Evolutionary conservation across 2,113 vertebrate genomes (phyloP).

Genomic region (Silurus glanis): DNA sequence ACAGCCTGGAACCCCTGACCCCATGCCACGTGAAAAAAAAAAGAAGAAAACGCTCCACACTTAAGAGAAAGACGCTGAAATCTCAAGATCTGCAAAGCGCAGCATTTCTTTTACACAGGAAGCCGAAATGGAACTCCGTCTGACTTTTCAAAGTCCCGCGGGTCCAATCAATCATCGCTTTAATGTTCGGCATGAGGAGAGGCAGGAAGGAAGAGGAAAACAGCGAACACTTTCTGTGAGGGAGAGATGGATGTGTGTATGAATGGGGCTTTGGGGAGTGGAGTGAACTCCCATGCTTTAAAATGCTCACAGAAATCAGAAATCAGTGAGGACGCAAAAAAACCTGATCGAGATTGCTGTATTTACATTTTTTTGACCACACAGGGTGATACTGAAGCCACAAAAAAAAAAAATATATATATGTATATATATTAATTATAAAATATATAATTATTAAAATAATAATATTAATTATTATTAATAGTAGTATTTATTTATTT

Average conservation of each 20-base stretch:
- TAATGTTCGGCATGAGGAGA: constrained; percentile 36
- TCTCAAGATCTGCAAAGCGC: constrained; percentile 37
- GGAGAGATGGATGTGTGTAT: neutral
- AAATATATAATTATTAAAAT: too few relatives aligned
- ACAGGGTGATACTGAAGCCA: too few relatives aligned
- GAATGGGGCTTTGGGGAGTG: constrained; percentile 2
- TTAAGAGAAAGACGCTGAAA: neutral
- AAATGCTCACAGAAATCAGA: neutral
- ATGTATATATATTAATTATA: too few relatives aligned
- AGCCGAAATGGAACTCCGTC: constrained; percentile 34
- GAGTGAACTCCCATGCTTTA: constrained; percentile 12
- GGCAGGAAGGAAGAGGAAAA: constrained; percentile 14
- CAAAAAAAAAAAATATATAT: too few relatives aligned
- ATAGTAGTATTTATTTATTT: too few relatives aligned
- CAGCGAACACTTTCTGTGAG: neutral
- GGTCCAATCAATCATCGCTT: constrained; percentile 61
- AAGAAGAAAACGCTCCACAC: neutral
- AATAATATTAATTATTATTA: too few relatives aligned
- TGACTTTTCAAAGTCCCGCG: constrained; percentile 50
- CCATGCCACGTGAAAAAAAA: neutral
- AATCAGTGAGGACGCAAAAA: constrained; percentile 7
- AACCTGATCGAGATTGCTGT: neutral
- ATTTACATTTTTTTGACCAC: too few relatives aligned
- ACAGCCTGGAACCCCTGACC: constrained; percentile 11
- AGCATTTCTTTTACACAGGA: constrained; percentile 41